Base-by-base conservation (phyloP, 1,140 invertebrate genomes). In the Orchestia grillus region DNA sequence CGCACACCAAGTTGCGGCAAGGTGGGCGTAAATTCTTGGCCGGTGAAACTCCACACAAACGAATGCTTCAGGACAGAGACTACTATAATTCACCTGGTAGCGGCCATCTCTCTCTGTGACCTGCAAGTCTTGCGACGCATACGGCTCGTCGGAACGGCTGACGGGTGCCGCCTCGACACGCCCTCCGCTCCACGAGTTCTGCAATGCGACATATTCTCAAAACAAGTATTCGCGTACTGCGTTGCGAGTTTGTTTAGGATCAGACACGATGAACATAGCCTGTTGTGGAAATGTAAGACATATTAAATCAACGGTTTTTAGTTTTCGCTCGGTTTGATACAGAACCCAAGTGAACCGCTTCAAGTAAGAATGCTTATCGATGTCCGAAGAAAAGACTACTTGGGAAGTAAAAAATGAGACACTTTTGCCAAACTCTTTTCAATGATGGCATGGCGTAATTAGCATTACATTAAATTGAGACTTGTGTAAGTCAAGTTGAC, bases 71-170 rank as follows among this genome's bases (percentile, higher is more conserved):
- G 62, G 0, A 88, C 19, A 41, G 23, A n/a, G 41, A 0, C 23
- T 47, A n/a, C 87, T 40, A 92, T 19, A 95, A 47, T 36, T 96
- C 44, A 96, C 96, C 96, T 96, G 96, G 45, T 87, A 96, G n/a
- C 96, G 87, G 41, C 96, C 96, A 36, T 96, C 96, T 40, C 88
- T 44, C 90, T 96, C 96, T n/a, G 87, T 91, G n/a, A 96, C 96
- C 8, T 91, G 96, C 44, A 96, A 41, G 88, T 88, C 96, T 53
- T 96, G 96, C 47, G 96, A 96, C n/a, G 96, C 87, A 87, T 90
- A 96, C 77, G 47, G 44, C 4, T 96, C 77, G 8, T 96, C 96
- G 41, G 41, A 45, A n/a, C 92, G 92, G 92, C 92, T 47, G 43
- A 94, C 92, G 40, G 44, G 41, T 11, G 36, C 44, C 19, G 8